A percentile compares a stretch with the other conserved stretches of the same genome.
Evolutionary conservation across 2,888 invertebrate genomes (phyloP).

Genomic region (Drosophila multiciliata): DNA sequence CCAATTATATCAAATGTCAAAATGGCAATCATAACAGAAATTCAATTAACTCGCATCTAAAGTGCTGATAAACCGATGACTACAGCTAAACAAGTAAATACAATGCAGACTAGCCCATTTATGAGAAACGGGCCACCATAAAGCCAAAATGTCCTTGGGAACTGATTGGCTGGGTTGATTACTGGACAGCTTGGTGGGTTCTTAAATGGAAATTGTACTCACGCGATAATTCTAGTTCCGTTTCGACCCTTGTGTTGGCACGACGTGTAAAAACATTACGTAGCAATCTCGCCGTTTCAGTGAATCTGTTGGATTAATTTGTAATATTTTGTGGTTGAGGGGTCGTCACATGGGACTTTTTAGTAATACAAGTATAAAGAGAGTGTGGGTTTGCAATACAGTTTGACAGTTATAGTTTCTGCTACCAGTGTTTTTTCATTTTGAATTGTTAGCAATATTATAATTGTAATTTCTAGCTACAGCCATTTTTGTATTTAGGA

Average conservation of each 20-base stretch:
- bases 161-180: constrained; percentile 34
- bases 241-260: constrained; percentile 91
- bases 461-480: constrained; percentile 27
- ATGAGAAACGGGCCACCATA: constrained; percentile 36
- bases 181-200: constrained; percentile 17
- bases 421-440: constrained; percentile 49
- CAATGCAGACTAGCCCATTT: constrained; percentile 39
- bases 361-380: constrained; percentile 13
- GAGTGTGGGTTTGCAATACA: constrained; percentile 27
- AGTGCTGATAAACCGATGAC: constrained; percentile 27
- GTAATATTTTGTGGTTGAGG: constrained; percentile 27
- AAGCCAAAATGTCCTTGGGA: constrained; percentile 34
- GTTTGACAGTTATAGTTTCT: constrained; percentile 11
- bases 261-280: constrained; percentile 95
- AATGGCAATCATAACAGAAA: constrained; percentile 29
- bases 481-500: constrained; percentile 5
- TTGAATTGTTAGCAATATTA: constrained; percentile 74
- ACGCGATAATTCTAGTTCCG: constrained; percentile 97
- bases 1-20: constrained; percentile 35
- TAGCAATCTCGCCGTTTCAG: constrained; percentile 98
- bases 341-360: constrained; percentile 33
- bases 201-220: constrained; percentile 87
- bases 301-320: constrained; percentile 89
- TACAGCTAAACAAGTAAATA: constrained; percentile 3
- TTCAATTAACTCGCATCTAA: constrained; percentile 41